Evolutionary conservation across 2,797 vertebrate species (phyloP), one percentile per base, ranked within the genome.

Genomic region (Thripadectes ignobilis): DNA sequence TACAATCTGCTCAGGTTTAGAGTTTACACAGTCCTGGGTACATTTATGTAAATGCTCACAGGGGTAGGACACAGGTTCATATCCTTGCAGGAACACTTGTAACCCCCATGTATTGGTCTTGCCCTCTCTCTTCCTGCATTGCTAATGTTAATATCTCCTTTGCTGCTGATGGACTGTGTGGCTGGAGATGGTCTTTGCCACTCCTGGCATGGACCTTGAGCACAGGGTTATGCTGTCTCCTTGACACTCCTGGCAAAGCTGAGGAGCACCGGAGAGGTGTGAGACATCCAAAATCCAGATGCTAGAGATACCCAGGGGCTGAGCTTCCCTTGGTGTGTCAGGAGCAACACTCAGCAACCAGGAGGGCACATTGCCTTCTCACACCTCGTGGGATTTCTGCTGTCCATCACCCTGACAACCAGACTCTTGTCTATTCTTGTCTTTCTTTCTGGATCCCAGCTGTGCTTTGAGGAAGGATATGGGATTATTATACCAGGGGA

Each of bases 261-360:
- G 36, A 62, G 55, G 29, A 88, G 21, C 32, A 41, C 20, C 24
- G 51, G 17, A 72, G 43, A 69, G 27, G 48, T 14, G 19, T 5
- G 27, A 46, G 26, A 26, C 29, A 81, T 8, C 0, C 1, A 17
- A 48, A 59, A 19, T 17, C 21, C 54, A 63, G 29, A 46, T 68
- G 24, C 26, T 36, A 72, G 34, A 73, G 43, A 36, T 10, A 59
- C 4, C 6, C 26, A 34, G 14, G 41, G 10, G 7, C 4, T 67
- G 8, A 16, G 7, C 14, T 66, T 83, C 24, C 39, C 38, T 81
- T 38, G 52, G 4, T 45, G n/a, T 39, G 57, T 48, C 23, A 46
- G 69, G 26, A 81, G 41, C 0, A 4, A 48, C 62, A 76, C 10
- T 6, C 1, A 3, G 15, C 0, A 6, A 14, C 20, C 1, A 2